phyloP scores from a whole-genome alignment of 2,888 invertebrate genomes.

The Synergus laeviventris region DNA sequence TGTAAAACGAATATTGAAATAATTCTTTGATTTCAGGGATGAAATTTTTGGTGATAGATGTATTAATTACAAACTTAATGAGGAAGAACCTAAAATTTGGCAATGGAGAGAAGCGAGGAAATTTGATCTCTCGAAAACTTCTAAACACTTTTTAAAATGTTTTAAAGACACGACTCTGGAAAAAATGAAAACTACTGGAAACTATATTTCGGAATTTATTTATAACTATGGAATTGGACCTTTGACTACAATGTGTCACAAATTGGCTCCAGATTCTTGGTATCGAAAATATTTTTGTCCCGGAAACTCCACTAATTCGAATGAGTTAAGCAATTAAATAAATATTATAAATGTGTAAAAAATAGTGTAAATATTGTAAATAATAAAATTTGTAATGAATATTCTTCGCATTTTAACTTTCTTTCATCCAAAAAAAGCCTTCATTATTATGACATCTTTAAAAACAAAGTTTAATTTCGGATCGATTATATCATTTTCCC shows the following conservation, averaged over 20 bases:
- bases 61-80: background rate
- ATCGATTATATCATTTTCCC: background rate
- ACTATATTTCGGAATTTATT: background rate
- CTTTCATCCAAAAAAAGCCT: too few relatives aligned
- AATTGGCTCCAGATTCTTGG: background rate
- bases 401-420: background rate
- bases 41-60: background rate
- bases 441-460: too few relatives aligned
- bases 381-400: background rate
- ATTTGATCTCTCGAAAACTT: background rate
- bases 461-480: background rate
- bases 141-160: background rate
- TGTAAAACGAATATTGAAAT: background rate
- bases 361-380: background rate
- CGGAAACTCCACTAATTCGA: background rate
- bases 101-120: constrained; percentile 20
- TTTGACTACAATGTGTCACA: background rate
- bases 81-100: background rate
- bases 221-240: background rate
- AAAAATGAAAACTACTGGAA: background rate
- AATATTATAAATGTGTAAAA: background rate
- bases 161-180: background rate
- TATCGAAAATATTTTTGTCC: background rate
- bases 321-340: background rate
- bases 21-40: background rate